A percentile compares a stretch with the other conserved stretches of the same genome.
These are phyloP conservation scores for Macrobrachium nipponense DNA, from an alignment of 1,140 invertebrate genomes.

Conservation along the genomic window DNA sequence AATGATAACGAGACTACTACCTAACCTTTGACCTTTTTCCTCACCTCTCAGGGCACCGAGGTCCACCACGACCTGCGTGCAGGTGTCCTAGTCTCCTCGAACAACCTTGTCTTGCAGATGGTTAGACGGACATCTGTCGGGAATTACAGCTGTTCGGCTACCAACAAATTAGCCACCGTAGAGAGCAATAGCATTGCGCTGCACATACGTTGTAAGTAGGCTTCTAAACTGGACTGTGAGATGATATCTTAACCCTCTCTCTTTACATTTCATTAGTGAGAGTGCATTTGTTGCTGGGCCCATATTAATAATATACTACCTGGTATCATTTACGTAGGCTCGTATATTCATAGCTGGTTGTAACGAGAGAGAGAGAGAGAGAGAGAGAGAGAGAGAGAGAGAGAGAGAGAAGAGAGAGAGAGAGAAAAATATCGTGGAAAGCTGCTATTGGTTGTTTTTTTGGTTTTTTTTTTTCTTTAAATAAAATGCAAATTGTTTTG, in stretches of 20 bases:
- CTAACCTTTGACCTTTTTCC: background rate
- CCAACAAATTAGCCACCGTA: slow-evolving; percentile 73
- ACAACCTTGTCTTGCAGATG: slow-evolving; percentile 77
- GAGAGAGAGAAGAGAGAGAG: slow-evolving; percentile 25
- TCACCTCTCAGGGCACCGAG: slow-evolving; percentile 69
- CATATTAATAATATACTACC: too few relatives aligned
- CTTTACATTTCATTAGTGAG: too few relatives aligned
- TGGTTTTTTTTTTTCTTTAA: background rate
- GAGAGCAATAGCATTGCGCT: slow-evolving; percentile 72
- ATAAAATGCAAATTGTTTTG: too few relatives aligned
- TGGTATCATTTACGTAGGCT: too few relatives aligned
- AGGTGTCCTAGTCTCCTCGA: slow-evolving; percentile 76
- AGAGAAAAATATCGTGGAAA: background rate
- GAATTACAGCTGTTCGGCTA: slow-evolving; percentile 78
- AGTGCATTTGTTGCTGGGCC: too few relatives aligned
- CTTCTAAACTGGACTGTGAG: too few relatives aligned
- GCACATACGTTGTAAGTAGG: slow-evolving; percentile 77
- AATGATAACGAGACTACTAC: background rate
- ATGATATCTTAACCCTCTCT: too few relatives aligned
- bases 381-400: slow-evolving; percentile 41
- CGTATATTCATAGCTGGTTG: background rate
- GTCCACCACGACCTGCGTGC: slow-evolving; percentile 75
- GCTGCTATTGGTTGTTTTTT: background rate
- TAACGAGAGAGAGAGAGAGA: slow-evolving; percentile 15
- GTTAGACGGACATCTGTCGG: slow-evolving; percentile 74